Percentiles rank a stretch among this genome's conserved stretches.
Conservation (phyloP, 2,888 invertebrate genomes). For the Prenolepis imparis region DNA sequence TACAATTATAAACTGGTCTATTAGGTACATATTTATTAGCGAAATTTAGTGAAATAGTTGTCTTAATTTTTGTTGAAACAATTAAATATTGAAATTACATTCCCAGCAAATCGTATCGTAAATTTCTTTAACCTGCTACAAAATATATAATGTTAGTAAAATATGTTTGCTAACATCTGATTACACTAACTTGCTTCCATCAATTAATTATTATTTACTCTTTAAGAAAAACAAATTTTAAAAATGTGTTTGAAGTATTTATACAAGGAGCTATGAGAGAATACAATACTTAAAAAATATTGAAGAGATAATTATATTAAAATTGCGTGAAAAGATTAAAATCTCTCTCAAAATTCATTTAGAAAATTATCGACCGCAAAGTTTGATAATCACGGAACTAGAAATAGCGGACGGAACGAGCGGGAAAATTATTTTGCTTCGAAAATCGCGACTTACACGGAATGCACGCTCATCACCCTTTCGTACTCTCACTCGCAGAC, state of each 20-base stretch:
- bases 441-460: slow-evolving; percentile 13
- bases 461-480: background rate
- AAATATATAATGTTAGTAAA: background rate
- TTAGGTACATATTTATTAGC: background rate
- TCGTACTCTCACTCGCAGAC: slow-evolving; percentile 3
- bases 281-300: background rate
- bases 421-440: background rate
- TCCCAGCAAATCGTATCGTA: background rate
- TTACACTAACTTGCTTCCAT: background rate
- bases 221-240: background rate
- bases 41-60: background rate
- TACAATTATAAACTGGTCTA: background rate
- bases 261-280: background rate
- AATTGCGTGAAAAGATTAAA: background rate
- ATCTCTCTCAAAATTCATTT: background rate
- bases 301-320: background rate
- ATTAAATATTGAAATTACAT: background rate
- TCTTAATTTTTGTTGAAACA: background rate
- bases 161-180: background rate
- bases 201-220: background rate
- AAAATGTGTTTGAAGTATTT: background rate
- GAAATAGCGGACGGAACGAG: background rate
- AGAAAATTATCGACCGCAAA: background rate
- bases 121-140: background rate
- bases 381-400: slow-evolving; percentile 28